These are phyloP conservation scores for Chionoecetes opilio DNA, from an alignment of 1,140 invertebrate species.

Conservation along the genomic window DNA sequence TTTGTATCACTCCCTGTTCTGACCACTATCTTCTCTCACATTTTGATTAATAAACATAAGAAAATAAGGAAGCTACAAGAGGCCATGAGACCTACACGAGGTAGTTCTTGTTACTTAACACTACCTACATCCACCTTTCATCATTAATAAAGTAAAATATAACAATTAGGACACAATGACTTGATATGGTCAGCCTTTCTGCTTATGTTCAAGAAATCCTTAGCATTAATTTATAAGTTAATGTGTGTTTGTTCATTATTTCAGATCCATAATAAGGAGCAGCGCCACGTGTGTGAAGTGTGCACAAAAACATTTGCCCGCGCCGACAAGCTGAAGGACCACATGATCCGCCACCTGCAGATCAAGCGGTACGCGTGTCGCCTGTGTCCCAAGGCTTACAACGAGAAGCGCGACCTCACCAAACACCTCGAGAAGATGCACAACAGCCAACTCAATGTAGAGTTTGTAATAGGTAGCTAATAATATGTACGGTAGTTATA, in stretches of 20 bases:
- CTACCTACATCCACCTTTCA: too few relatives aligned
- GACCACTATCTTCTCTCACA: too few relatives aligned
- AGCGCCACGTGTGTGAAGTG: slow-evolving; percentile 59
- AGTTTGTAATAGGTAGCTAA: slow-evolving; percentile 34
- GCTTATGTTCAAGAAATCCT: too few relatives aligned
- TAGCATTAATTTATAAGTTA: too few relatives aligned
- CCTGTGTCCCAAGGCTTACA: slow-evolving; percentile 68
- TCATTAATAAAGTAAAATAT: too few relatives aligned
- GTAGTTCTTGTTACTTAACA: too few relatives aligned
- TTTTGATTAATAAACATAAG: too few relatives aligned
- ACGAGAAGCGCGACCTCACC: slow-evolving; percentile 67
- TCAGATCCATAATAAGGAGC: slow-evolving; percentile 67
- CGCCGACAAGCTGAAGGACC: slow-evolving; percentile 72
- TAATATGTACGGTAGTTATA: background rate
- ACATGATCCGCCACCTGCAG: slow-evolving; percentile 71
- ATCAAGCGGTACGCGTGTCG: slow-evolving; percentile 72
- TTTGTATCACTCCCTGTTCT: too few relatives aligned
- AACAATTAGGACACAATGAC: too few relatives aligned
- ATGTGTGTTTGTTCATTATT: background rate
- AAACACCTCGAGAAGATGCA: slow-evolving; percentile 70
- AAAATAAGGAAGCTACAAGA: too few relatives aligned
- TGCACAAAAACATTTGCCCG: slow-evolving; percentile 68
- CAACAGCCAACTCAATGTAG: slow-evolving; percentile 32
- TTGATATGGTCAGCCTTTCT: too few relatives aligned
- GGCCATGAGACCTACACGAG: too few relatives aligned